phyloP scores from a whole-genome alignment of 2,797 vertebrate genomes.

The Sebastes trivittatus region DNA sequence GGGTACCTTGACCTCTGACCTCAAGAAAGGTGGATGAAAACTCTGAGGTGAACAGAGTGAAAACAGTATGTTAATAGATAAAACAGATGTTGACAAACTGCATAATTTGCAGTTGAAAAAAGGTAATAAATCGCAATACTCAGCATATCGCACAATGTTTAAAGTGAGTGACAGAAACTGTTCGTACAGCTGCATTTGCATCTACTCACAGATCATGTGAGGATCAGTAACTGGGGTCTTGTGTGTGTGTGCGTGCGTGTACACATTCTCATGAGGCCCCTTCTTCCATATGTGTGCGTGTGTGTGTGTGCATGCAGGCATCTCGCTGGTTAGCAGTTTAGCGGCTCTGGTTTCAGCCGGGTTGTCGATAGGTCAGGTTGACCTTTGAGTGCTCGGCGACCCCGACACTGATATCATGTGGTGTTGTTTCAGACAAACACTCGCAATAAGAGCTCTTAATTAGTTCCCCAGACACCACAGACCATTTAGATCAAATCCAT shows the following conservation, averaged over 20 bases:
- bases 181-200: background rate
- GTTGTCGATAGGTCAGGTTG: conserved; percentile 65
- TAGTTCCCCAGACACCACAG: conserved; percentile 61
- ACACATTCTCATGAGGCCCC: conserved; percentile 20
- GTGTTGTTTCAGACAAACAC: conserved; percentile 62
- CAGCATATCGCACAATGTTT: too few species aligned
- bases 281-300: conserved; percentile 32
- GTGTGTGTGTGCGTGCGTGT: conserved; percentile 9
- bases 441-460: conserved; percentile 61
- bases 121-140: too few species aligned
- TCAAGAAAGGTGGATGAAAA: too few species aligned
- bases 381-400: conserved; percentile 59
- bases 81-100: too few species aligned
- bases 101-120: too few species aligned
- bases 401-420: conserved; percentile 59
- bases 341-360: conserved; percentile 67
- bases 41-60: too few species aligned
- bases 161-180: too few species aligned
- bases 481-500: conserved; percentile 39
- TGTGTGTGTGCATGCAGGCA: conserved; percentile 45
- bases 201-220: background rate
- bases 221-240: background rate
- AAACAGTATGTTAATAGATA: too few species aligned
- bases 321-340: conserved; percentile 54
- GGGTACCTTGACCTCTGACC: too few species aligned